Conservation (phyloP, 2,113 vertebrate genomes). For the Tauraco erythrolophus region DNA sequence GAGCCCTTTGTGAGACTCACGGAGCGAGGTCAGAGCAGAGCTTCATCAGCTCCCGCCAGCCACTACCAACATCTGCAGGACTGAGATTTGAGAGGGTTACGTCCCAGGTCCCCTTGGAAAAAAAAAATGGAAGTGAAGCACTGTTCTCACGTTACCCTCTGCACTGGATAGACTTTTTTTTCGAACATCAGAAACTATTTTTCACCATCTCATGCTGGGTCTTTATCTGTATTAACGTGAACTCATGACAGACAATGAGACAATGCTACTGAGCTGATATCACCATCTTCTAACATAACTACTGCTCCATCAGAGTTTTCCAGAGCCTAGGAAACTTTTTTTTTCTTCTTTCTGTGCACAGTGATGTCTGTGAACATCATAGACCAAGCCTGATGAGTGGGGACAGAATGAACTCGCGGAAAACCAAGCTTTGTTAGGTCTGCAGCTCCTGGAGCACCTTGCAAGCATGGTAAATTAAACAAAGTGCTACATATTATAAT, state of each 20-base stretch:
- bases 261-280: not conserved
- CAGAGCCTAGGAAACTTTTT: not conserved
- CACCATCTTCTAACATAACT: not conserved
- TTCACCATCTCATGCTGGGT: not conserved
- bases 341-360: not conserved
- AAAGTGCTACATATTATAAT: fast-evolving
- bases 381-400: not conserved
- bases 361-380: not conserved
- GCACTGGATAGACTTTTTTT: not conserved
- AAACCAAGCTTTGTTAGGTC: not conserved
- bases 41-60: not conserved
- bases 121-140: not conserved
- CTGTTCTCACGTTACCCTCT: not conserved
- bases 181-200: not conserved
- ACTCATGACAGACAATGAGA: not conserved
- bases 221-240: not conserved
- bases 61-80: not conserved
- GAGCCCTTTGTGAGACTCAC: not conserved
- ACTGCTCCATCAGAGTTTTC: not conserved
- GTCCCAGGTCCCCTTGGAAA: not conserved
- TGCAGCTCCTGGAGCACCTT: not conserved
- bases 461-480: not conserved
- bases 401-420: not conserved
- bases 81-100: not conserved
- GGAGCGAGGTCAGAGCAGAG: fast-evolving